Base-by-base conservation (phyloP, 2,113 vertebrate species). In the Caranx ignobilis region DNA sequence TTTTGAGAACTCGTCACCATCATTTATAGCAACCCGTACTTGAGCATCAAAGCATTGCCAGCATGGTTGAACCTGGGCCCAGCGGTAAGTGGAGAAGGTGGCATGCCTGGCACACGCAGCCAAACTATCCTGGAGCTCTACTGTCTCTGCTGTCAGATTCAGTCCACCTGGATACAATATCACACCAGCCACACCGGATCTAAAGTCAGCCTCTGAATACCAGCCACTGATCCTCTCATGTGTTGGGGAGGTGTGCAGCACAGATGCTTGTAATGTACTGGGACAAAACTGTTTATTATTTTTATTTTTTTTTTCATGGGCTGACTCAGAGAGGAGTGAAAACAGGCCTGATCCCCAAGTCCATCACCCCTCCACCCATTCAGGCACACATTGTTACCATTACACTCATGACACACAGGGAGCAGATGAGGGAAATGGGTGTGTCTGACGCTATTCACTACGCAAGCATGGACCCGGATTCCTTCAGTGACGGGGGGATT, bases 21-120 rank as follows among this genome's bases (percentile, higher is more conserved):
- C 87, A 84, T 86, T 91, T 89, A 88, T 85, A 87, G 87, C 50
- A 3, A 52, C 52, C 52, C 0, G 32, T n/a, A 45, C 60, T 59
- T 34, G 26, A 12, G 66, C 34, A 88, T 93, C 89, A 93, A 92
- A 92, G 91, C 85, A 84, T 87, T 65, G 77, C 74, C 80, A 52
- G 88, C 76, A 15, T 87, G 52, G 35, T n/a, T 89, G 88, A 82
- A 81, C 78, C 54, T n/a, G 45, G 48, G 79, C 75, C 83, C 56
- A 62, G 71, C 34, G 5, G 91, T 85, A 88, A 90, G 75, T 61
- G 75, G 77, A 91, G 89, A 87, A 79, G 87, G 78, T 77, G 52
- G 74, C 75, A 75, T 86, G 79, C 57, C 75, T 75, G 77, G 56
- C 67, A 69, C 37, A 69, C 21, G 5, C 18, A 71, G 62, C 41